These are phyloP conservation scores for Buphagus erythrorhynchus DNA, from an alignment of 2,797 vertebrate species.

Conservation along the genomic window DNA sequence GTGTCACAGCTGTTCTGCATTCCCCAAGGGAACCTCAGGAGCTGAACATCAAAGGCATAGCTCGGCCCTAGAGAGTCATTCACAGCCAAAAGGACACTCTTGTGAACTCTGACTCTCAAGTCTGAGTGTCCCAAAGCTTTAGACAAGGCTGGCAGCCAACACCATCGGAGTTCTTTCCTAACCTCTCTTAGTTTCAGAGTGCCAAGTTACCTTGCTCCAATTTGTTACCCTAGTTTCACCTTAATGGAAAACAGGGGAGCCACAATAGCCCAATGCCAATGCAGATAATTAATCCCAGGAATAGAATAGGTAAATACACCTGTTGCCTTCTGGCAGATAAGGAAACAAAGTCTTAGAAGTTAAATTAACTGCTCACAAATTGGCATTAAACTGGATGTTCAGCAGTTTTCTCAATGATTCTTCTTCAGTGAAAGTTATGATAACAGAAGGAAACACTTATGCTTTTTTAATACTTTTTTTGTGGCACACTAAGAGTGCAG, in stretches of 20 bases:
- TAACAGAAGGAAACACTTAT: background rate
- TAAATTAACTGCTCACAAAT: background rate
- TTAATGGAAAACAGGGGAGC: background rate
- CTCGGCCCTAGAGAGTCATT: background rate
- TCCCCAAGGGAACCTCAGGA: slow-evolving; percentile 2
- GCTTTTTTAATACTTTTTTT: background rate
- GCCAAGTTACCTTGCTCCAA: background rate
- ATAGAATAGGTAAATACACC: background rate
- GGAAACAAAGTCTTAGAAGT: background rate
- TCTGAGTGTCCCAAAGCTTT: background rate
- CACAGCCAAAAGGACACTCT: background rate
- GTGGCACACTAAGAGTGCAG: background rate
- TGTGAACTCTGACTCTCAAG: background rate
- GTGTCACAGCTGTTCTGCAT: slow-evolving; percentile 54
- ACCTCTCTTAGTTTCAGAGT: background rate
- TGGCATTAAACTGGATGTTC: background rate
- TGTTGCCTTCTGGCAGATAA: background rate
- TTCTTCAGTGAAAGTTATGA: background rate
- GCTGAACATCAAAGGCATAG: slow-evolving; percentile 40
- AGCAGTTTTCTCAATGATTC: background rate
- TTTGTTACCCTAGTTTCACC: background rate
- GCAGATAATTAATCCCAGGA: background rate
- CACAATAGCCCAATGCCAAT: background rate
- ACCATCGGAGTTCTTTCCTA: background rate
- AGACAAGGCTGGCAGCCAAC: background rate